Evolutionary conservation across 2,888 invertebrate species (phyloP).

Genomic region (Drosophila flavopinicola): DNA sequence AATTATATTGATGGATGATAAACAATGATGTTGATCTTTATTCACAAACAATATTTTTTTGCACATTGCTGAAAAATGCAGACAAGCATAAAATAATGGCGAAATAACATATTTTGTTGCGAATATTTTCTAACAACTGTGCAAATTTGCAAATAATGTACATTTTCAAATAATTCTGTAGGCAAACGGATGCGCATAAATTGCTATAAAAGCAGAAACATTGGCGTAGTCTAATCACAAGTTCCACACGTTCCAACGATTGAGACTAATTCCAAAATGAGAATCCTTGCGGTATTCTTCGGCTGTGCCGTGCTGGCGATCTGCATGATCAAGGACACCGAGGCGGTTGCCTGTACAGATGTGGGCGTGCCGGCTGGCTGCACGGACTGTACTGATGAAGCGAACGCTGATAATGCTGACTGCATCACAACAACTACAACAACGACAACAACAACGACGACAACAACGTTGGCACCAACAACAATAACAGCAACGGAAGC

Average conservation of each 20-base stretch:
- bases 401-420: not conserved
- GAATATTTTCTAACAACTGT: conserved; percentile 17
- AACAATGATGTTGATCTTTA: too few relatives aligned
- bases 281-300: conserved; percentile 2
- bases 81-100: not conserved
- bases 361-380: conserved; percentile 5
- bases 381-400: conserved; percentile 2
- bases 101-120: not conserved
- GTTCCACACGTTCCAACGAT: not conserved
- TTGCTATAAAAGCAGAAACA: conserved; percentile 30
- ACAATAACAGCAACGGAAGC: conserved; percentile 11
- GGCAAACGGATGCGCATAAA: not conserved
- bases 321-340: conserved; percentile 1
- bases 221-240: not conserved
- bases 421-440: conserved; percentile 1
- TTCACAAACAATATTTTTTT: too few relatives aligned
- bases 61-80: not conserved
- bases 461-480: too few relatives aligned
- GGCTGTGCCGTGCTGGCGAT: conserved; percentile 8
- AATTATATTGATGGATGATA: too few relatives aligned
- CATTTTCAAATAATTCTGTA: not conserved
- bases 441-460: conserved; percentile 11
- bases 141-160: conserved; percentile 18
- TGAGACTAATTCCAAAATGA: conserved; percentile 5
- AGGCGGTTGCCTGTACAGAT: conserved; percentile 15